Evolutionary conservation across 2,888 invertebrate genomes (phyloP).

Genomic region (Caenorhabditis wallacei): DNA sequence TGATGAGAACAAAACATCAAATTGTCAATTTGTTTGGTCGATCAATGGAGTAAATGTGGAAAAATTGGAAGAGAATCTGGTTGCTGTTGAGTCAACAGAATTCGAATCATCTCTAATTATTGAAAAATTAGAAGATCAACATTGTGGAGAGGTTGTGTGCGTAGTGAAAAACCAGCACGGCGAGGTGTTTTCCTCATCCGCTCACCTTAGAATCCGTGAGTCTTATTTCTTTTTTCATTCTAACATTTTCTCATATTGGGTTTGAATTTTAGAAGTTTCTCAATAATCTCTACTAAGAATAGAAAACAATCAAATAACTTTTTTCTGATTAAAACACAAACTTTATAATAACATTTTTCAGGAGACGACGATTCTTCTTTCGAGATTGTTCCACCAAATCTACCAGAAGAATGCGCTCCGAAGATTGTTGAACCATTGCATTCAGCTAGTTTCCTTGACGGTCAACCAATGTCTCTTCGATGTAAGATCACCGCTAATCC

Average conservation of each 20-base stretch:
- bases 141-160: constrained; percentile 74
- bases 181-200: constrained; percentile 70
- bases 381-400: constrained; percentile 74
- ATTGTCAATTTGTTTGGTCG: constrained; percentile 78
- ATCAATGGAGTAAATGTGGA: constrained; percentile 71
- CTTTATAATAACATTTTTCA: constrained; percentile 32
- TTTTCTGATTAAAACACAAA: background rate
- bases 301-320: no score
- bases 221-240: constrained; percentile 35
- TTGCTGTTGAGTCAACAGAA: constrained; percentile 72
- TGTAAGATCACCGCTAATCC: constrained; percentile 75
- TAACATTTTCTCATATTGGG: constrained; percentile 15
- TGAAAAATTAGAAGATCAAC: constrained; percentile 58
- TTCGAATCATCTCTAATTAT: constrained; percentile 73
- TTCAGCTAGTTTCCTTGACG: constrained; percentile 72
- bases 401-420: constrained; percentile 75
- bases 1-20: constrained; percentile 69
- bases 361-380: constrained; percentile 68
- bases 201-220: constrained; percentile 71
- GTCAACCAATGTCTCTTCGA: constrained; percentile 73
- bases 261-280: background rate
- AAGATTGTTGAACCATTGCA: constrained; percentile 76
- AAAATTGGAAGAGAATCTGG: constrained; percentile 49
- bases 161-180: constrained; percentile 75
- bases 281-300: background rate